These are phyloP conservation scores for Heliconius sara DNA, from an alignment of 2,888 invertebrate species.

Conservation along the genomic window DNA sequence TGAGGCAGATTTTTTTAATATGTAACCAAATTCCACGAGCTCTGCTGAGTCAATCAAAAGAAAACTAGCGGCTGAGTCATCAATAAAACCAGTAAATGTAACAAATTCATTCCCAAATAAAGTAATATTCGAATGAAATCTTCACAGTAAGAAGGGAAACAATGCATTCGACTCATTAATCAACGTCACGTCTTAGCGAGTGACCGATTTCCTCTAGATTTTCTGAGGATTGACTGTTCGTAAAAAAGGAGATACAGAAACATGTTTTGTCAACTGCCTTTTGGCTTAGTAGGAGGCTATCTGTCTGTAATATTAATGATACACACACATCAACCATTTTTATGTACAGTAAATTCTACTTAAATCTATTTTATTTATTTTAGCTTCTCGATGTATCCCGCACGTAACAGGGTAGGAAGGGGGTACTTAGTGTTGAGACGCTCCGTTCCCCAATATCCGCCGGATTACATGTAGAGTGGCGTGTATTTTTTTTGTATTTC, in stretches of 20 bases:
- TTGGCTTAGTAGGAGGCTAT: background rate
- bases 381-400: too few species aligned
- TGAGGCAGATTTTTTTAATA: too few species aligned
- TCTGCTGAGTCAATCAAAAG: background rate
- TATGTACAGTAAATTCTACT: background rate
- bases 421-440: too few species aligned
- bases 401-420: too few species aligned
- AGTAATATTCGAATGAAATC: slow-evolving; percentile 48
- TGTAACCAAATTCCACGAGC: background rate
- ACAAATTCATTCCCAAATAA: slow-evolving; percentile 43
- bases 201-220: slow-evolving; percentile 63
- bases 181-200: slow-evolving; percentile 64
- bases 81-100: slow-evolving; percentile 25
- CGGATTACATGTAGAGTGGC: too few species aligned
- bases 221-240: slow-evolving; percentile 35
- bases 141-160: slow-evolving; percentile 56
- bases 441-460: too few species aligned
- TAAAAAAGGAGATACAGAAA: slow-evolving; percentile 10
- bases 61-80: slow-evolving; percentile 29
- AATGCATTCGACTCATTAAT: slow-evolving; percentile 68
- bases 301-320: background rate
- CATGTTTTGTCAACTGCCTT: slow-evolving; percentile 12
- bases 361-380: background rate
- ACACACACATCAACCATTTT: too few species aligned
- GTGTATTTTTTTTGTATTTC: too few species aligned